phyloP scores from a whole-genome alignment of 2,797 vertebrate genomes.

The Gobio occitaniae region DNA sequence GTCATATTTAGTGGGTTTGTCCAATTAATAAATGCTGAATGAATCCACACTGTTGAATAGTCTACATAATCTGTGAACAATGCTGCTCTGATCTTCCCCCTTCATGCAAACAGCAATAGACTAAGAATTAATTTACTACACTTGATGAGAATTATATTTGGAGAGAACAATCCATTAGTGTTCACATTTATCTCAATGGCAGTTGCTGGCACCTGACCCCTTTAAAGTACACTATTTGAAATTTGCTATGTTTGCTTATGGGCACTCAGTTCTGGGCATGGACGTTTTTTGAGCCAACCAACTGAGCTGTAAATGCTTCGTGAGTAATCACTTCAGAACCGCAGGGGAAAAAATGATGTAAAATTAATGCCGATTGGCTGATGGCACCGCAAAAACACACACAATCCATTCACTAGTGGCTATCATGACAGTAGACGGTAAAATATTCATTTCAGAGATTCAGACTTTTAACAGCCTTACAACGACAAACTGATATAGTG shows the following conservation, averaged over 20 bases:
- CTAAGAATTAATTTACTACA: background rate
- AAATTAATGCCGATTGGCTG: background rate
- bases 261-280: background rate
- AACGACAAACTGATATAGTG: background rate
- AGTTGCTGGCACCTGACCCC: background rate
- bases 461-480: background rate
- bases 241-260: background rate
- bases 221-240: background rate
- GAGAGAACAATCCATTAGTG: background rate
- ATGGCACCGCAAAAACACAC: background rate
- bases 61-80: background rate
- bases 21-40: constrained; percentile 9
- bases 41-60: background rate
- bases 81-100: background rate
- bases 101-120: background rate
- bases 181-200: background rate
- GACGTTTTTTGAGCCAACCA: background rate
- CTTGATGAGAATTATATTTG: background rate
- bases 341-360: background rate
- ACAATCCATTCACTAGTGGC: background rate
- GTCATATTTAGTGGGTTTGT: constrained; percentile 13
- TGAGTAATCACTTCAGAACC: background rate
- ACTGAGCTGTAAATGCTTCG: background rate
- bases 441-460: background rate
- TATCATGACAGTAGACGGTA: background rate